Base-by-base conservation (phyloP, 2,797 vertebrate genomes). In the Sebastes steindachneri region DNA sequence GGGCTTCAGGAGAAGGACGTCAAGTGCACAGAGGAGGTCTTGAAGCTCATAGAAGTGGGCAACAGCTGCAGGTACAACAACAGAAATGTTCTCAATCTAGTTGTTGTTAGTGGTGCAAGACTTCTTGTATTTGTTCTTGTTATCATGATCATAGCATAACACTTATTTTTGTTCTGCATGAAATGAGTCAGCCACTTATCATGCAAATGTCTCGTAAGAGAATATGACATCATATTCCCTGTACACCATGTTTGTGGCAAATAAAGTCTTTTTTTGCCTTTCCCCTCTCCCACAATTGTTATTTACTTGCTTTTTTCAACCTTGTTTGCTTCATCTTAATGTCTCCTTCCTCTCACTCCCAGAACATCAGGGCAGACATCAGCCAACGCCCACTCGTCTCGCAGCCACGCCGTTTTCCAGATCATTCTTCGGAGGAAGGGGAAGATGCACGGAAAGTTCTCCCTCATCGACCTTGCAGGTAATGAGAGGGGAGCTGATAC, bases 361-460 rank as follows among this genome's bases (percentile, higher is more conserved):
- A 99, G 98, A 93, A 99, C 98, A 19, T 99, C 98, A 1, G 98
- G 98, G 54, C 98, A 99, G 90, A 99, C 98, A 33, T 99, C 98
- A 17, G 98, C 98, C 91, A 99, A 99, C 73, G 98, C 97, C 68
- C 98, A 99, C 92, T 99, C 98, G n/a, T 99, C 98, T 86, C 96
- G 97, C 74, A 99, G 98, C 92, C 98, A 99, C 75, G 98, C 98
- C 9, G 97, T 99, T 4, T 99, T 99, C 95, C 98, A 99, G 94
- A 98, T 99, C 84, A 99, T 99, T 82, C 95, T 99, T 41, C 95
- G 97, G 82, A 94, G 96, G 85, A 97, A 97, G 92, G 97, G 97
- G 60, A 99, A 99, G 83, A 95, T 99, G 93, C 97, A 99, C 74
- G 98, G 98, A 80, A 99, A 99, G 94, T 99, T 99, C 93, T 99